Evolutionary conservation across 2,113 vertebrate species (phyloP).

Genomic region (Pseudopodoces humilis): DNA sequence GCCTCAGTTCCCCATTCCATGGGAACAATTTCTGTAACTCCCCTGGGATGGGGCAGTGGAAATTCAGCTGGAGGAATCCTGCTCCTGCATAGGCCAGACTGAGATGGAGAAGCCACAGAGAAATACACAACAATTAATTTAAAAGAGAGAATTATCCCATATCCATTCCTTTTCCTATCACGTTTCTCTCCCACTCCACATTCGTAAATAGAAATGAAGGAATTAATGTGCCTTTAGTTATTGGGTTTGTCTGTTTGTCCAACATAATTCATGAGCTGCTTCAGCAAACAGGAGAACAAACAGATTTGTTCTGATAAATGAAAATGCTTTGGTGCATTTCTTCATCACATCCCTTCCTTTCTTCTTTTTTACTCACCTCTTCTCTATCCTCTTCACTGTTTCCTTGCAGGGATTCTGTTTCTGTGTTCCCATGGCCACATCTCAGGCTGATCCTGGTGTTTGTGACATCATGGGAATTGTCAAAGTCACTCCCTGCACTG

Average conservation of each 20-base stretch:
- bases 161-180: slow-evolving; percentile 13
- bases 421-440: not conserved
- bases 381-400: not conserved
- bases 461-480: not conserved
- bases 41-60: not conserved
- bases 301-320: slow-evolving; percentile 47
- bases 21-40: not conserved
- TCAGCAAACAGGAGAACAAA: slow-evolving; percentile 46
- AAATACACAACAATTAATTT: not conserved
- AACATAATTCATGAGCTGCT: slow-evolving; percentile 33
- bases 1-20: not conserved
- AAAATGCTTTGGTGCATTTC: not conserved
- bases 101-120: not conserved
- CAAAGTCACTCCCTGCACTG: not conserved
- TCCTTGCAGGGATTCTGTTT: not conserved
- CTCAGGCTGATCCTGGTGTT: not conserved
- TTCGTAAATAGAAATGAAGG: slow-evolving; percentile 27
- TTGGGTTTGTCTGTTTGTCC: slow-evolving; percentile 39
- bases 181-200: not conserved
- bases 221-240: slow-evolving; percentile 33
- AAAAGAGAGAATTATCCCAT: not conserved
- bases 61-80: not conserved
- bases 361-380: not conserved
- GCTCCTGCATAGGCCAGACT: not conserved
- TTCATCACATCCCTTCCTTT: not conserved